These are phyloP conservation scores for Chionoecetes opilio DNA, from an alignment of 1,140 invertebrate genomes.

Conservation along the genomic window DNA sequence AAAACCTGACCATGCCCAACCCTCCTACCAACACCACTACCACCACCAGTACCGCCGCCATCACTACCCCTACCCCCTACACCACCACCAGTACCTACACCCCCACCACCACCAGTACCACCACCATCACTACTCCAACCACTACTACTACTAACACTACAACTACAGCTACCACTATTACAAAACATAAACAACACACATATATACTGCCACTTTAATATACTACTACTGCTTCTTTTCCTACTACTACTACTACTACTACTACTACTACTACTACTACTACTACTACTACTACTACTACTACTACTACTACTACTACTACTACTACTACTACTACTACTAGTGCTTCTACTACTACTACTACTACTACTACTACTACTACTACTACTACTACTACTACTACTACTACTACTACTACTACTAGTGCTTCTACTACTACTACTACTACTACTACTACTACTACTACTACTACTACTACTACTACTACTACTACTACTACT, in stretches of 20 bases:
- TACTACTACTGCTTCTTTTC: background rate
- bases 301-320: conserved; percentile 11
- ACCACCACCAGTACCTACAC: background rate
- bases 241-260: background rate
- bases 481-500: background rate
- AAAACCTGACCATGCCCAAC: too few relatives aligned
- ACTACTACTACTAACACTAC: background rate
- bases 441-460: background rate
- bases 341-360: background rate
- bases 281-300: conserved; percentile 17
- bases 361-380: background rate
- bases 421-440: background rate
- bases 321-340: background rate
- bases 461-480: background rate
- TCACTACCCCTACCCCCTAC: too few relatives aligned
- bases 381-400: background rate
- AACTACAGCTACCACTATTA: background rate
- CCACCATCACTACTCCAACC: background rate
- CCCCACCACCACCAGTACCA: background rate
- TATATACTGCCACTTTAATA: background rate
- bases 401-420: conserved; percentile 1
- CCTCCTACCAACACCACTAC: background rate
- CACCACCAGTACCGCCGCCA: background rate
- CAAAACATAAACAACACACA: too few relatives aligned
- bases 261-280: background rate